Percentiles rank a stretch among this genome's conserved stretches.
Evolutionary conservation across 2,113 vertebrate genomes (phyloP).

Genomic region (Pseudorhombus dupliciocellatus): DNA sequence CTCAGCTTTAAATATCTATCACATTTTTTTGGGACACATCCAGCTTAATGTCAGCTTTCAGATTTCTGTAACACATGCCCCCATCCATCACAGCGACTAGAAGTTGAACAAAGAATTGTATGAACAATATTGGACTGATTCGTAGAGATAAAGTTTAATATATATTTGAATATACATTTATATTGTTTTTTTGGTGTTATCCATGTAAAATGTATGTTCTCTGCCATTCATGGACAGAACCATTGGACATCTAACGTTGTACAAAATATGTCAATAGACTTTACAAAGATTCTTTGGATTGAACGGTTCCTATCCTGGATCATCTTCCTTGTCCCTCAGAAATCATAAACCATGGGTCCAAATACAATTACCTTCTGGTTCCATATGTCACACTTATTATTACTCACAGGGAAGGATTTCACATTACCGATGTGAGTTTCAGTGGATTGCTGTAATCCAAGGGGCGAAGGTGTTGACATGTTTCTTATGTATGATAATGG

Average conservation of each 20-base stretch:
- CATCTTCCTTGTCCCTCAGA: constrained; percentile 4
- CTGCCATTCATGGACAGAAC: constrained; percentile 9
- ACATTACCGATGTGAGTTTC: background rate
- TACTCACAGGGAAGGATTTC: background rate
- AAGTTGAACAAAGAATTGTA: constrained; percentile 23
- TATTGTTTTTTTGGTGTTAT: constrained; percentile 19
- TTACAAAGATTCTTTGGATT: background rate
- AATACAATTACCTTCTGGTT: background rate
- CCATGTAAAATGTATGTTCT: constrained; percentile 12
- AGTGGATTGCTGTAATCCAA: constrained; percentile 20
- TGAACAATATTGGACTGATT: constrained; percentile 28
- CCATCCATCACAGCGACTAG: constrained; percentile 19
- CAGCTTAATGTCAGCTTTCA: background rate
- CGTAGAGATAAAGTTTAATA: constrained; percentile 44
- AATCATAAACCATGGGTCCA: constrained; percentile 12
- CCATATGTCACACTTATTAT: background rate
- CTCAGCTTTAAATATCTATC: too few species aligned
- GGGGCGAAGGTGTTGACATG: background rate
- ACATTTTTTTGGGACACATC: too few species aligned
- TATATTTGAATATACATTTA: constrained; percentile 40
- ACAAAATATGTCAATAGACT: constrained; percentile 65
- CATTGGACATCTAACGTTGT: constrained; percentile 32
- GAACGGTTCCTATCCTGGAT: constrained; percentile 17
- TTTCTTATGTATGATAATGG: background rate
- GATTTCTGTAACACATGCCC: constrained; percentile 6